Conservation (phyloP, 2,888 invertebrate genomes). For the Cryptus viduatorius region DNA sequence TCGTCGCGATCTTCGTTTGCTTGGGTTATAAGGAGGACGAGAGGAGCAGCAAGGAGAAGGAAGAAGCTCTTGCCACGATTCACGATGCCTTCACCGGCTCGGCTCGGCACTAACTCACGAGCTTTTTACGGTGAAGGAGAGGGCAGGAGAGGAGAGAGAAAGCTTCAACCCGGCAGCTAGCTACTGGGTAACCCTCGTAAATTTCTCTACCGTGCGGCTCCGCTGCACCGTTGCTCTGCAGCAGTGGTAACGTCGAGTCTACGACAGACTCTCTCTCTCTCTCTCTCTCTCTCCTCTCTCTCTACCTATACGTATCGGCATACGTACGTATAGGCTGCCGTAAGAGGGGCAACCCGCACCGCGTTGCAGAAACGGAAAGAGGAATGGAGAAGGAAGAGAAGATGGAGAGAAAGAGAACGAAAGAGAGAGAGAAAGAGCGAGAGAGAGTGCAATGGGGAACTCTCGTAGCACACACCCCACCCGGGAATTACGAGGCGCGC, state of each 20-base stretch:
- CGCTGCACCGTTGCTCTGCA: constrained; percentile 55
- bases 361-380: constrained; percentile 38
- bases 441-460: constrained; percentile 34
- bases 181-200: constrained; percentile 69
- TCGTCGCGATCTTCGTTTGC: constrained; percentile 38
- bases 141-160: constrained; percentile 30
- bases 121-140: constrained; percentile 57
- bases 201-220: constrained; percentile 69
- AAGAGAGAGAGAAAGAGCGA: too few species aligned
- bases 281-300: too few species aligned
- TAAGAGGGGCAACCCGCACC: constrained; percentile 1
- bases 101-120: constrained; percentile 69
- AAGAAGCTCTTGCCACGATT: constrained; percentile 64
- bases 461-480: constrained; percentile 56
- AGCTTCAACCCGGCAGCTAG: constrained; percentile 55
- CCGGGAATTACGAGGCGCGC: constrained; percentile 68
- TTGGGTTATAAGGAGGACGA: not conserved
- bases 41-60: constrained; percentile 28
- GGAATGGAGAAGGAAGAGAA: constrained; percentile 24
- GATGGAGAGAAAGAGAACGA: constrained; percentile 30
- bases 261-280: constrained; percentile 48
- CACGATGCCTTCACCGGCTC: constrained; percentile 68
- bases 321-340: constrained; percentile 46
- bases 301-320: constrained; percentile 23
- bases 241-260: constrained; percentile 62